Evolutionary conservation across 1,140 invertebrate genomes (phyloP).

Genomic region (Aphelenchoides besseyi): DNA sequence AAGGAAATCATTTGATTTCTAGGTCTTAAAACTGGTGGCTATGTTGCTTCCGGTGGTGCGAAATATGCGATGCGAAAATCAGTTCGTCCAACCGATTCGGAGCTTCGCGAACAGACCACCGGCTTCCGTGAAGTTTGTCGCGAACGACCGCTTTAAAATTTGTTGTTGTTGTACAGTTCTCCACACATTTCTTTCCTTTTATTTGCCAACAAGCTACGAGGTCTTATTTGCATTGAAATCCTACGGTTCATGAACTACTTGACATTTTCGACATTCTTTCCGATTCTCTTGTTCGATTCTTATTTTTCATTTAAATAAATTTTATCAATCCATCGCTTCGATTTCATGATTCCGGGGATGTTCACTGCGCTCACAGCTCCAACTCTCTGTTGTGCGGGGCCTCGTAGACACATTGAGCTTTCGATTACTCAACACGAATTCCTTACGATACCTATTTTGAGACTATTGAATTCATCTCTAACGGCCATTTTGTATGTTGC

Average conservation of each 20-base stretch:
- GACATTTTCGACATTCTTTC: too few relatives aligned
- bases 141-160: constrained; percentile 10
- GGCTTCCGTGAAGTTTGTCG: constrained; percentile 7
- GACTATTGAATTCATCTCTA: too few relatives aligned
- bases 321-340: too few relatives aligned
- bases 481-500: too few relatives aligned
- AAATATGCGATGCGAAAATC: not conserved
- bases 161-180: too few relatives aligned
- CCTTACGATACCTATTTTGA: too few relatives aligned
- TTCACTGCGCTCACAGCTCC: too few relatives aligned
- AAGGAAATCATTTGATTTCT: not conserved
- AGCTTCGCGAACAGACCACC: not conserved
- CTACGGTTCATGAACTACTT: too few relatives aligned
- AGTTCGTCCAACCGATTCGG: not conserved
- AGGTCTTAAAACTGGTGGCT: constrained; percentile 1
- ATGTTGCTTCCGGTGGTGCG: not conserved
- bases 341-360: too few relatives aligned
- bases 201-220: not conserved
- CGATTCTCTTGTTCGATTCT: not conserved
- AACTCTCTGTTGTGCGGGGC: too few relatives aligned
- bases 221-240: not conserved
- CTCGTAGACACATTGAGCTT: too few relatives aligned
- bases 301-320: not conserved
- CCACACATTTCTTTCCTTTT: not conserved
- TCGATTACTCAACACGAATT: too few relatives aligned